Evolutionary conservation across 2,888 invertebrate species (phyloP).

Genomic region (Dorcus parallelipipedus): DNA sequence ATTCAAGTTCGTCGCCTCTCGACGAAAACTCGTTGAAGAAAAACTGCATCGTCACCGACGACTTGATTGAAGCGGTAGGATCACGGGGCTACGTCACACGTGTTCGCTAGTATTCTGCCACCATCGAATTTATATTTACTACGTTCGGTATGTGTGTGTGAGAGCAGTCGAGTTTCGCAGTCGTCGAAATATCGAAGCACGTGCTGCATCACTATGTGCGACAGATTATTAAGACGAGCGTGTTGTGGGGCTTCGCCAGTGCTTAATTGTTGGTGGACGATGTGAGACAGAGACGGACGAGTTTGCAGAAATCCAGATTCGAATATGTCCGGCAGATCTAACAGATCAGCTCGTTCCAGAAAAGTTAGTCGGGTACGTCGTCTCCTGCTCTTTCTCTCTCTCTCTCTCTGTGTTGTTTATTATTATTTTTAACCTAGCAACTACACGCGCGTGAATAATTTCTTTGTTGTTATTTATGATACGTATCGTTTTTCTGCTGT

Average conservation of each 20-base stretch:
- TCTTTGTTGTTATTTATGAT: no score
- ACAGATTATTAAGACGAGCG: not conserved
- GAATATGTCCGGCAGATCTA: conserved; percentile 31
- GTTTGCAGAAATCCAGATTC: conserved; percentile 10
- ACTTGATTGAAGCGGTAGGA: conserved; percentile 20
- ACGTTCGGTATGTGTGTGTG: conserved; percentile 5
- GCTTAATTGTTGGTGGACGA: not conserved
- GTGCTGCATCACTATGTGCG: not conserved
- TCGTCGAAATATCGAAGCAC: not conserved
- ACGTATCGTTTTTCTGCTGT: no score
- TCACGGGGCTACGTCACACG: conserved; percentile 31
- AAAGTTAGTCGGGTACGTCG: conserved; percentile 42
- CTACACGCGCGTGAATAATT: no score
- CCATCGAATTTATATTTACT: conserved; percentile 38
- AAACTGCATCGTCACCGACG: not conserved
- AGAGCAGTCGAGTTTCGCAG: not conserved
- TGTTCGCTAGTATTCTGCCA: conserved; percentile 20
- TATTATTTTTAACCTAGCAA: no score
- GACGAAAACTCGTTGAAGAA: no score
- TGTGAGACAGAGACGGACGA: conserved; percentile 15
- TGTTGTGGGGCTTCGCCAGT: not conserved
- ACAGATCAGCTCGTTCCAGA: conserved; percentile 45
- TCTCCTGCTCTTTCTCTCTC: not conserved
- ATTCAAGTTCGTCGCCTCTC: no score
- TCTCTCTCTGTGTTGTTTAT: no score